Evolutionary conservation across 2,113 vertebrate species (phyloP).

Genomic region (Plecturocebus donacophilus): DNA sequence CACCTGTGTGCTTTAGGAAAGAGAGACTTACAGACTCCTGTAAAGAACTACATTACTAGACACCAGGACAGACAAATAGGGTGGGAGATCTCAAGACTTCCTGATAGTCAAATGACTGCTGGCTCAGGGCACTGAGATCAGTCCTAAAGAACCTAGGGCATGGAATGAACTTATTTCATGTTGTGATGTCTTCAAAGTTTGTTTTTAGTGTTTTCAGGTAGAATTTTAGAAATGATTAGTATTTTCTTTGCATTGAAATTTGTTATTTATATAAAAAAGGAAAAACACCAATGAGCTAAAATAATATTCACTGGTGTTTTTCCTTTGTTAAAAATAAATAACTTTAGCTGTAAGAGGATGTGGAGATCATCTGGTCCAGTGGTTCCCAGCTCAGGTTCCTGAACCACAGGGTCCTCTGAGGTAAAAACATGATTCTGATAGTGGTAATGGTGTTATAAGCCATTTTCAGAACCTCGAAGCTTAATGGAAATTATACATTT

Average conservation of each 20-base stretch:
- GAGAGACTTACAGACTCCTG: neutral
- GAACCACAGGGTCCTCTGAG: neutral
- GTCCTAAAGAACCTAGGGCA: neutral
- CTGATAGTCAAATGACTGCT: neutral
- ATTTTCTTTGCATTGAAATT: neutral
- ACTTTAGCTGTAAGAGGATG: neutral
- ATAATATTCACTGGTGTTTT: too few relatives aligned
- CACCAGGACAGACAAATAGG: neutral
- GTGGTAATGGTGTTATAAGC: neutral
- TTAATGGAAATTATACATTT: neutral
- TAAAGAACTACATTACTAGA: neutral
- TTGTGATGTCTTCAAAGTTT: neutral
- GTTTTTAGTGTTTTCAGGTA: neutral
- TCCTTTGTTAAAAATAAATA: too few relatives aligned
- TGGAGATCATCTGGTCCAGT: neutral
- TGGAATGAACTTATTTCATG: neutral
- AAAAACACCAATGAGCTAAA: neutral
- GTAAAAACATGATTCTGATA: neutral
- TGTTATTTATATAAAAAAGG: neutral
- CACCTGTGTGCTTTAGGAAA: neutral
- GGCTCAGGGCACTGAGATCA: neutral
- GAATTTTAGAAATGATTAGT: neutral
- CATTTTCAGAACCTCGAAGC: conserved; percentile 22
- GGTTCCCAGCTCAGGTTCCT: neutral
- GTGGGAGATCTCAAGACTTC: neutral